A percentile compares a stretch with the other conserved stretches of the same genome.
Evolutionary conservation across 2,113 vertebrate species (phyloP).

Genomic region (Pelvicachromis taeniatus): DNA sequence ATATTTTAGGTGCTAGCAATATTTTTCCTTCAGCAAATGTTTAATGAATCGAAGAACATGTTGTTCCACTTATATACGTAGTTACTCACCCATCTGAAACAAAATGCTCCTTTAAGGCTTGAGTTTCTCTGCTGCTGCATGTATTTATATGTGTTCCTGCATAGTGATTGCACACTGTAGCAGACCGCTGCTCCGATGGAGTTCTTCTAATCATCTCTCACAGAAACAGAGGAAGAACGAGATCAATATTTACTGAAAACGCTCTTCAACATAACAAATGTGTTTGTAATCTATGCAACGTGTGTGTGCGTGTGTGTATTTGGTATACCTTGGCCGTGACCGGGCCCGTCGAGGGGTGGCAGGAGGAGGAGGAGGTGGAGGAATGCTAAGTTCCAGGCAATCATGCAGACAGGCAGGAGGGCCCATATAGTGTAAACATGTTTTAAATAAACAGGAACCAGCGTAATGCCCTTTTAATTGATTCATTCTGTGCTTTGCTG

Average conservation of each 20-base stretch:
- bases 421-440: slow-evolving; percentile 78
- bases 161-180: slow-evolving; percentile 28
- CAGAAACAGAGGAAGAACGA: slow-evolving; percentile 58
- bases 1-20: background rate
- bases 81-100: background rate
- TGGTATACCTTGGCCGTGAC: slow-evolving; percentile 65
- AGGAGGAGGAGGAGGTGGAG: slow-evolving; percentile 44
- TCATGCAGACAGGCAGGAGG: slow-evolving; percentile 70
- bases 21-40: background rate
- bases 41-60: background rate
- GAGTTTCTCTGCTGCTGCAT: background rate
- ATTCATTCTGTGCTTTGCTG: slow-evolving; percentile 79
- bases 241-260: slow-evolving; percentile 74
- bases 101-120: background rate
- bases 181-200: slow-evolving; percentile 20
- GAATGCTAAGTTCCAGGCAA: slow-evolving; percentile 69
- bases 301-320: slow-evolving; percentile 22
- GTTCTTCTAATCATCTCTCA: slow-evolving; percentile 58
- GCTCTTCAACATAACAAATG: slow-evolving; percentile 66
- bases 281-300: slow-evolving; percentile 67
- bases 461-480: slow-evolving; percentile 82
- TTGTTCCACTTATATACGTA: background rate
- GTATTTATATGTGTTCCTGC: slow-evolving; percentile 11
- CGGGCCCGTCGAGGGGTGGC: slow-evolving; percentile 44
- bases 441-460: slow-evolving; percentile 85